Evolutionary conservation across 2,888 invertebrate genomes (phyloP).

Genomic region (Ochropleura leucogaster): DNA sequence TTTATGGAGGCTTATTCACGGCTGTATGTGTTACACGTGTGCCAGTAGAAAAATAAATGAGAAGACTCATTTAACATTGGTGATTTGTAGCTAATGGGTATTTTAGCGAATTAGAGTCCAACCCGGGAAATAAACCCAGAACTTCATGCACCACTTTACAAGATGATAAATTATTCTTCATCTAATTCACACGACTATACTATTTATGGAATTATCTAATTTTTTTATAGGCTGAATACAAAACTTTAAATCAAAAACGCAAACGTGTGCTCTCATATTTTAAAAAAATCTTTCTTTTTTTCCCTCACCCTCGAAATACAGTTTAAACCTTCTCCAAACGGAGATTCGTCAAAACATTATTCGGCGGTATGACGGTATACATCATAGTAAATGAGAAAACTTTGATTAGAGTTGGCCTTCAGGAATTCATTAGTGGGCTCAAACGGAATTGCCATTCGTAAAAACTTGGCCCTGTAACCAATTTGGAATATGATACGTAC

Average conservation of each 20-base stretch:
- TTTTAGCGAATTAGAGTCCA: no score
- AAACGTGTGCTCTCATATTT: neutral
- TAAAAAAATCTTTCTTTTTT: conserved; percentile 24
- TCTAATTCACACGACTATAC: no score
- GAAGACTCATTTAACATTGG: neutral
- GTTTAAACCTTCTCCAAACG: conserved; percentile 55
- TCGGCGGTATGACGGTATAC: conserved; percentile 76
- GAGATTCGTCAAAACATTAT: conserved; percentile 62
- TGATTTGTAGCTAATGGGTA: neutral
- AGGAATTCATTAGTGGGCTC: conserved; percentile 86
- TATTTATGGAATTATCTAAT: neutral
- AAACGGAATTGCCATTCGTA: conserved; percentile 79
- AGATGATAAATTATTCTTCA: no score
- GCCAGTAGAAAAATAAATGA: neutral
- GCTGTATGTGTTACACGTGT: neutral
- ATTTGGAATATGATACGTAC: conserved; percentile 67
- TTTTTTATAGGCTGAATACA: neutral
- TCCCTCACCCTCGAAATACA: conserved; percentile 23
- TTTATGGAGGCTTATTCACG: neutral
- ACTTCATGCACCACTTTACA: no score
- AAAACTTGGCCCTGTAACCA: conserved; percentile 74
- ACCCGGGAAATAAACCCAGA: no score
- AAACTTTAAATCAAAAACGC: no score
- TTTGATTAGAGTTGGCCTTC: conserved; percentile 84
- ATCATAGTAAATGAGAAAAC: conserved; percentile 87